Percentiles rank a stretch among this genome's conserved stretches.
phyloP scores from a whole-genome alignment of 2,888 invertebrate genomes.

The Perithous albicinctus region DNA sequence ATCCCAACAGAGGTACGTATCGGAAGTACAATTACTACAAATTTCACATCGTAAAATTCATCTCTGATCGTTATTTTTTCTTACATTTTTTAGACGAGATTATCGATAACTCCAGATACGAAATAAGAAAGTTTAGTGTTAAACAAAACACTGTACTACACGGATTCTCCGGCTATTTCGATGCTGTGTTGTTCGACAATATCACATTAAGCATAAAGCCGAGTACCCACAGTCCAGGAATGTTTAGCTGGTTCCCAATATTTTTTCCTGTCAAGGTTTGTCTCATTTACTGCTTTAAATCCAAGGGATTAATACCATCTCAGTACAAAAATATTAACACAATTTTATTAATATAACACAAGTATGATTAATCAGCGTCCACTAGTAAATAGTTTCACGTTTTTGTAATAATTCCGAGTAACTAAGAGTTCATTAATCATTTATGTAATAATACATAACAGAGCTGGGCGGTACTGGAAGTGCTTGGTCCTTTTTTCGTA shows the following conservation, averaged over 20 bases:
- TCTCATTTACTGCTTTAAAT: too few species aligned
- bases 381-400: too few species aligned
- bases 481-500: too few species aligned
- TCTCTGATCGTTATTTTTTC: not conserved
- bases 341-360: too few species aligned
- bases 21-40: not conserved
- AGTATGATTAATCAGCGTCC: too few species aligned
- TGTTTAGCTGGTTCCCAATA: constrained; percentile 99
- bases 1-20: constrained; percentile 91
- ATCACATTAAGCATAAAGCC: constrained; percentile 96
- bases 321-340: too few species aligned
- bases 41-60: not conserved
- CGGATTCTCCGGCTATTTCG: constrained; percentile 98
- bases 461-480: too few species aligned
- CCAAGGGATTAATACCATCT: too few species aligned
- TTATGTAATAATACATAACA: too few species aligned
- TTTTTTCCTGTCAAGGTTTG: constrained; percentile 94
- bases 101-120: constrained; percentile 91
- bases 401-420: too few species aligned
- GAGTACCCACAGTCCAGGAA: constrained; percentile 93
- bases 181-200: constrained; percentile 93
- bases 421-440: too few species aligned
- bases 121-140: constrained; percentile 89
- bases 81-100: constrained; percentile 77
- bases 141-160: constrained; percentile 93